A percentile compares a stretch with the other conserved stretches of the same genome.
These are phyloP conservation scores for Anthoscopus minutus DNA, from an alignment of 2,113 vertebrate species.

Conservation along the genomic window DNA sequence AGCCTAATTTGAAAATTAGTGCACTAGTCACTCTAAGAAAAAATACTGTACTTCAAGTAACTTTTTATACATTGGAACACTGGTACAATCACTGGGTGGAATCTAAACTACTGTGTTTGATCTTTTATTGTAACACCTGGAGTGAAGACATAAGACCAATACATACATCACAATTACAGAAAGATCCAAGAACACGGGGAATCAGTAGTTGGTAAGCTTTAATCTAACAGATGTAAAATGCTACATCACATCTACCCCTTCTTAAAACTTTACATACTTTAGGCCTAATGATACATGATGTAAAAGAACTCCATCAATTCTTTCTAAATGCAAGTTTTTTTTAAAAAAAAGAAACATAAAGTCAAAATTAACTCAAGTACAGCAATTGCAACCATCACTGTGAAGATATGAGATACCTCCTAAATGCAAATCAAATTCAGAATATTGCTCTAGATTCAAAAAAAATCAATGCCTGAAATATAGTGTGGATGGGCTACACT, in stretches of 20 bases:
- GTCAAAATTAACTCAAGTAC: not conserved
- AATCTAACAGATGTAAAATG: not conserved
- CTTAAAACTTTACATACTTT: not conserved
- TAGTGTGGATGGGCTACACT: not conserved
- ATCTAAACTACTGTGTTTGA: not conserved
- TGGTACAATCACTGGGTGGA: not conserved
- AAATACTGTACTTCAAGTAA: not conserved
- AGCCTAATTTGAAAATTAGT: not conserved
- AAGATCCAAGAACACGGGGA: not conserved
- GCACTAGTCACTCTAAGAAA: not conserved
- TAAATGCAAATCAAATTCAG: not conserved
- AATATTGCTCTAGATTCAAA: not conserved
- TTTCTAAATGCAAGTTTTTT: not conserved
- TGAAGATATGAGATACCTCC: not conserved
- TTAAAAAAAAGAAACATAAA: not conserved
- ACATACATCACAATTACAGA: not conserved
- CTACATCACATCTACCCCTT: not conserved
- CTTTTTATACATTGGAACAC: not conserved
- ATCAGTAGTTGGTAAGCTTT: not conserved
- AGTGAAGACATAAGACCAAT: not conserved
- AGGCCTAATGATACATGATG: not conserved
- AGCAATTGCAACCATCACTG: not conserved
- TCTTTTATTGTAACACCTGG: not conserved
- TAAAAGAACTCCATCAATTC: not conserved
- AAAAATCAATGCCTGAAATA: constrained; percentile 3